Percentiles rank a stretch among this genome's conserved stretches.
Conservation (phyloP, 2,797 vertebrate genomes). For the Brachyrhaphis roseni region DNA sequence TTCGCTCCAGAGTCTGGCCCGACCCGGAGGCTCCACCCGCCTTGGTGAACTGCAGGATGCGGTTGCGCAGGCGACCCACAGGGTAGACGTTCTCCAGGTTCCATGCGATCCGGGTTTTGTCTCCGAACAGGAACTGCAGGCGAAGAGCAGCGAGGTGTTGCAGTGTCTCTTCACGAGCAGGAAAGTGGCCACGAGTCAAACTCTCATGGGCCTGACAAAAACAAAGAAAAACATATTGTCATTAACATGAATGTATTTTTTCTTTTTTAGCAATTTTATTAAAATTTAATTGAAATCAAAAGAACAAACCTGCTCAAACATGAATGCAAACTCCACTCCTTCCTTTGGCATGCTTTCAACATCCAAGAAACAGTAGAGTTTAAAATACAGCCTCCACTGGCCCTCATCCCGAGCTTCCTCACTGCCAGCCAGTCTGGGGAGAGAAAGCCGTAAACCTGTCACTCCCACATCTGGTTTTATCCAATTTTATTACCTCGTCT, state of each 20-base stretch:
- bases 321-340: slow-evolving; percentile 94
- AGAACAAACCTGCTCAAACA: slow-evolving; percentile 92
- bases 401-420: slow-evolving; percentile 85
- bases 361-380: slow-evolving; percentile 95
- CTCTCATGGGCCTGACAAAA: slow-evolving; percentile 90
- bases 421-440: slow-evolving; percentile 82
- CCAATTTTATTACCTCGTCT: background rate
- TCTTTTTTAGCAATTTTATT: background rate
- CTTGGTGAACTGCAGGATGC: slow-evolving; percentile 90
- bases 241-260: background rate
- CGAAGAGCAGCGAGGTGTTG: slow-evolving; percentile 89
- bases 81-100: slow-evolving; percentile 88
- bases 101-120: slow-evolving; percentile 83
- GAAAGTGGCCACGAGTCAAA: slow-evolving; percentile 90
- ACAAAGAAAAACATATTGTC: background rate
- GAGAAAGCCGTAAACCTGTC: slow-evolving; percentile 22
- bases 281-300: background rate
- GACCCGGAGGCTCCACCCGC: slow-evolving; percentile 69
- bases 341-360: slow-evolving; percentile 92
- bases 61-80: slow-evolving; percentile 86
- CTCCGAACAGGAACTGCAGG: slow-evolving; percentile 89
- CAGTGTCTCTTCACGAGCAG: slow-evolving; percentile 89
- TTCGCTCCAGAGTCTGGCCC: slow-evolving; percentile 88
- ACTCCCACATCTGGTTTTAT: slow-evolving; percentile 21
- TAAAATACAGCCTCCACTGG: slow-evolving; percentile 93